Evolutionary conservation across 2,797 vertebrate species (phyloP), one percentile per base, ranked within the genome.

Genomic region (Crenuchus spilurus): DNA sequence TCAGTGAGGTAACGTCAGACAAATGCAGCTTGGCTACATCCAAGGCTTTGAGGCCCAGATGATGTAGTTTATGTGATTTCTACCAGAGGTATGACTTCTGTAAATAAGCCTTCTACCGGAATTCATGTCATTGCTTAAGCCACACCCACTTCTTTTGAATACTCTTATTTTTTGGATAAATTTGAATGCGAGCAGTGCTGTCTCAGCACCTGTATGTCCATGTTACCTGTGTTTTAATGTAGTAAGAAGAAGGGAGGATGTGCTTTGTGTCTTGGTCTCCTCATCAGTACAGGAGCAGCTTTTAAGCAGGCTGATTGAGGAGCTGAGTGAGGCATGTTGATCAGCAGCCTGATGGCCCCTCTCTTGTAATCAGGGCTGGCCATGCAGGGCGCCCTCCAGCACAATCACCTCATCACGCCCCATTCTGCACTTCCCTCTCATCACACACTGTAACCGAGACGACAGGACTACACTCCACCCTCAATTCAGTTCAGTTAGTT

Each of bases 341-440:
- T 78, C 77, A 80, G 66, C 51, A 24, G 16, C 2, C 48, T 24
- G 24, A 55, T 54, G 71, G 49, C 66, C 42, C 63, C 67, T 48
- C 76, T 82, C 62, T 10, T 66, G 42, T 68, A 77, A 76, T 79
- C 74, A 79, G 71, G 62, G 24, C 37, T 24, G 72, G 55, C 52
- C 64, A 66, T 62, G 41, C 55, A 70, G 77, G 62, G 48, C 33
- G 49, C 51, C 75, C 67, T 79, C 76, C 44, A 76, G 69, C 62
- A 63, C 57, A 80, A 72, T 82, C 69, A 76, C 77, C 74, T 65
- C 65, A 75, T 80, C 76, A 76, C 24, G 46, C 63, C 58, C 72
- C 46, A 65, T 60, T 66, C 55, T 7, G n/a, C 33, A 42, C 62
- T 55, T 61, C 24, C 57, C 39, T 65, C 20, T 61, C 31, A 30